phyloP scores from a whole-genome alignment of 2,113 vertebrate species.

The Hypocryptadius cinnamomeus region DNA sequence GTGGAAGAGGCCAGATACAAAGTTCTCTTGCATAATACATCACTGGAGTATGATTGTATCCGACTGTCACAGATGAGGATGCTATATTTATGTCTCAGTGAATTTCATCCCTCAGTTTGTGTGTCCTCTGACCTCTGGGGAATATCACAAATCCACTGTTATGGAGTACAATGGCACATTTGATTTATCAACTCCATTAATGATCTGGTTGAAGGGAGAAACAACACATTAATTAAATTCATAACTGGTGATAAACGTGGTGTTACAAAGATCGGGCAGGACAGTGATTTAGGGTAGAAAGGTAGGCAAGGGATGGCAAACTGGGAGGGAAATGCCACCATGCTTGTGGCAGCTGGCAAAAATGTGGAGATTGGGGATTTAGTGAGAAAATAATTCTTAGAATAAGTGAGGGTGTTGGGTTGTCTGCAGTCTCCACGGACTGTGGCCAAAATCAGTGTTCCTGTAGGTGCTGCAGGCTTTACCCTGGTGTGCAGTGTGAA shows the following conservation, averaged over 20 bases:
- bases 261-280: background rate
- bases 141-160: background rate
- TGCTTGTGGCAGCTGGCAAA: background rate
- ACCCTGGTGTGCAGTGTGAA: background rate
- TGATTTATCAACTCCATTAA: background rate
- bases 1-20: background rate
- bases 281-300: background rate
- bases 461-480: background rate
- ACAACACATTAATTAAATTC: background rate
- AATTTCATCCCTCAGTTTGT: background rate
- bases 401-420: background rate
- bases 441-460: background rate
- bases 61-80: background rate
- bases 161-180: background rate
- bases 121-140: background rate
- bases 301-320: background rate
- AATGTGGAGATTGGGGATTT: background rate
- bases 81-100: background rate
- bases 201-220: background rate
- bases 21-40: background rate
- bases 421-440: accelerated
- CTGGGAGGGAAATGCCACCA: accelerated
- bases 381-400: background rate
- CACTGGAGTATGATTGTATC: background rate
- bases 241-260: background rate